These are phyloP conservation scores for Leucophenga montana DNA, from an alignment of 2,888 invertebrate genomes.

Conservation along the genomic window DNA sequence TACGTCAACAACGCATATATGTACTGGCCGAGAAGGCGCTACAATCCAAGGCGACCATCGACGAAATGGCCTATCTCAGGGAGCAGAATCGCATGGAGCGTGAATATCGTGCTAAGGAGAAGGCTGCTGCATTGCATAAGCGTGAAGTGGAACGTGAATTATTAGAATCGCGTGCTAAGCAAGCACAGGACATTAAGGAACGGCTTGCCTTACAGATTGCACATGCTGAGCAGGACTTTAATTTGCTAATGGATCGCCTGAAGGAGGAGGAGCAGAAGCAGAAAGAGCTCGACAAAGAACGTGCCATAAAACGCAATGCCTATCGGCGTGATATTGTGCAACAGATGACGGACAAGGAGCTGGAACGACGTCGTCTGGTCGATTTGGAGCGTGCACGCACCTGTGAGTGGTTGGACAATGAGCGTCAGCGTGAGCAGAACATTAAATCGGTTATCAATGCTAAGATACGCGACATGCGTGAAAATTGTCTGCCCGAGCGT, in stretches of 20 bases:
- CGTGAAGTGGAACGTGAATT: conserved; percentile 66
- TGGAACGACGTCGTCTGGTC: conserved; percentile 62
- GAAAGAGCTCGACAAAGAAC: conserved; percentile 56
- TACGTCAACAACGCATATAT: conserved; percentile 69
- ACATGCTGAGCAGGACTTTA: conserved; percentile 70
- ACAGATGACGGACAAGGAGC: conserved; percentile 70
- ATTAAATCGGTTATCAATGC: conserved; percentile 69
- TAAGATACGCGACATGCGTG: conserved; percentile 70
- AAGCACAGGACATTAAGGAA: conserved; percentile 68
- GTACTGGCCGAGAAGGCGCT: conserved; percentile 66
- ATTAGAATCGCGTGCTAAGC: conserved; percentile 62
- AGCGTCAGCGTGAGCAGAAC: conserved; percentile 68
- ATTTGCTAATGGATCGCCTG: conserved; percentile 63
- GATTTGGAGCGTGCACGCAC: conserved; percentile 65
- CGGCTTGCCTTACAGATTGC: conserved; percentile 70
- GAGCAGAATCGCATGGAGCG: conserved; percentile 72
- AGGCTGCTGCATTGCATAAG: conserved; percentile 65
- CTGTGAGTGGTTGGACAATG: conserved; percentile 67
- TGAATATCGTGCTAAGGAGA: conserved; percentile 70
- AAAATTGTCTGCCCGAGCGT: conserved; percentile 71
- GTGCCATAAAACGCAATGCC: conserved; percentile 56
- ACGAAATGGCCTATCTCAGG: conserved; percentile 67
- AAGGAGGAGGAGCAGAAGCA: conserved; percentile 68
- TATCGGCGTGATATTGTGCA: conserved; percentile 70
- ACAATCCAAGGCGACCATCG: conserved; percentile 63